A percentile compares a stretch with the other conserved stretches of the same genome.
Evolutionary conservation across 2,113 vertebrate genomes (phyloP).

Genomic region (Micronycteris hirsuta): DNA sequence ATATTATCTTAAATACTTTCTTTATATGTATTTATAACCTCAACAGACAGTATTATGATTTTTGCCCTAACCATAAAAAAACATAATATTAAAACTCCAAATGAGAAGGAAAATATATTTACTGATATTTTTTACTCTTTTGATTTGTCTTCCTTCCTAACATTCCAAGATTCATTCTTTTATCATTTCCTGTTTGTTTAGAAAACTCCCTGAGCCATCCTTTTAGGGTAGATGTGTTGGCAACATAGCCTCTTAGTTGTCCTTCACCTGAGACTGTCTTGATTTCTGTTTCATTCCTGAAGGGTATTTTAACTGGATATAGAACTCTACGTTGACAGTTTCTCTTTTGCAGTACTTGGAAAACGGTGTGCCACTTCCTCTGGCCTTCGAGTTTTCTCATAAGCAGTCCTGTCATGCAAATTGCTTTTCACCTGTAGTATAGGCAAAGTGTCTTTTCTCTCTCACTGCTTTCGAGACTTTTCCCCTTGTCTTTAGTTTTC

Average conservation of each 20-base stretch:
- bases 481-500: background rate
- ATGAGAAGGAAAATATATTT: background rate
- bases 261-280: background rate
- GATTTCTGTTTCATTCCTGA: background rate
- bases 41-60: background rate
- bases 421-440: background rate
- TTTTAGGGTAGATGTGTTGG: background rate
- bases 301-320: background rate
- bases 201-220: background rate
- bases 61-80: background rate
- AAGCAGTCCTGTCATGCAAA: background rate
- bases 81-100: background rate
- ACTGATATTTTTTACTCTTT: background rate
- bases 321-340: background rate
- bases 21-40: background rate
- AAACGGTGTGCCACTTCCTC: background rate
- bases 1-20: background rate
- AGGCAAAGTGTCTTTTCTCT: background rate
- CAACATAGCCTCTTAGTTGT: background rate
- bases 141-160: background rate
- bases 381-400: background rate
- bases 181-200: background rate
- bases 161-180: background rate
- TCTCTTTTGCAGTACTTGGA: background rate
- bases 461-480: background rate